Evolutionary conservation across 2,113 vertebrate genomes (phyloP), one percentile per base, ranked within the genome.

Genomic region (Calyptomena viridis): DNA sequence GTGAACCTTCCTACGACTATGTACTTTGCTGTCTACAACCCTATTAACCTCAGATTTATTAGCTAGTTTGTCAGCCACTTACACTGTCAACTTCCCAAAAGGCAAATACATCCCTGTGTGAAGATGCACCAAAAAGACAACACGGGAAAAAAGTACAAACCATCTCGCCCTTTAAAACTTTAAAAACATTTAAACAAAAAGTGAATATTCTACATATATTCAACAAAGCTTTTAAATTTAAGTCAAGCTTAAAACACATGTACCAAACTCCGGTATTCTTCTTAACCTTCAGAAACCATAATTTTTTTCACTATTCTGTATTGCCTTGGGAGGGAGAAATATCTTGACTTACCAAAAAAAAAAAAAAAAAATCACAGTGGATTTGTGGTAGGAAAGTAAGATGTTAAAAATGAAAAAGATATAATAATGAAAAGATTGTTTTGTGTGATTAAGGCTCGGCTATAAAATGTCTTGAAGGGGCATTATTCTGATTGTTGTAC

Each of bases 1-100:
- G 91, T 88, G 97, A 97, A 96, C 93, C 95, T 97, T 94, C 94
- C 97, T 94, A 93, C 83, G 83, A 93, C 96, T 85, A 63, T 95
- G 95, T 97, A 89, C 97, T 97, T 94, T 55, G 95, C 97, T 97
- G 97, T 98, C 97, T 98, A 87, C 96, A 97, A 97, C 94, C 97
- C 97, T 97, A 97, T 98, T 98, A 97, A 97, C 97, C 96, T 96
- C 66, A 94, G 97, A 98, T 98, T 97, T 98, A 98, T 98, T 98
- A 97, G 97, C 93, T 97, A 97, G 94, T 97, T 97, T 97, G 95
- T 97, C 97, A 97, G 94, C 95, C 92, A 96, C 96, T 97, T 97
- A 97, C 94, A 87, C 93, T 84, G 97, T 95, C 93, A 96, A 73
- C 89, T 96, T 98, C 97, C 97, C 96, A 94, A 95, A 97, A 97